Evolutionary conservation across 1,140 invertebrate genomes (phyloP).

Genomic region (Pseudoatta argentina): DNA sequence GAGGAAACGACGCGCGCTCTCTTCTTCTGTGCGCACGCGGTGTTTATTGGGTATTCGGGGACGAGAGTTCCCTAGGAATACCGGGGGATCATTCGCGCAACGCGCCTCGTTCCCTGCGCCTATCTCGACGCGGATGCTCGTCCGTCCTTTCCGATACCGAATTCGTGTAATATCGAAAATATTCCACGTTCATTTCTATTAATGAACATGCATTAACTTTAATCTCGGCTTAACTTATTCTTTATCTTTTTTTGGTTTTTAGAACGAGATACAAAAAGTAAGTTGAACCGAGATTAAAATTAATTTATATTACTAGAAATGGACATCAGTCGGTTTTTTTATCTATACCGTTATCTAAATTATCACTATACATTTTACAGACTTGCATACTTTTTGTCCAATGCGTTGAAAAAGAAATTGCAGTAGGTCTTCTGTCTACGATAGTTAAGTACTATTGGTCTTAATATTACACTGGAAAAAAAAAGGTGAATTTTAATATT

Average conservation of each 20-base stretch:
- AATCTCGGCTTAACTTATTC: too few relatives aligned
- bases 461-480: not conserved
- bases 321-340: not conserved
- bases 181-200: not conserved
- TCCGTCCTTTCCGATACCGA: not conserved
- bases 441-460: not conserved
- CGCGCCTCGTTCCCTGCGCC: not conserved
- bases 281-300: too few relatives aligned
- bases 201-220: too few relatives aligned
- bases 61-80: slow-evolving; percentile 7
- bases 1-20: slow-evolving; percentile 38
- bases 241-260: too few relatives aligned
- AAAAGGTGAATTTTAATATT: too few relatives aligned
- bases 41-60: slow-evolving; percentile 50
- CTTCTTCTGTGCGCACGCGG: not conserved
- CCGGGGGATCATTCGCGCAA: not conserved
- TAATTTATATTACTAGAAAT: too few relatives aligned
- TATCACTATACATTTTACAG: not conserved
- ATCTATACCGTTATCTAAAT: not conserved
- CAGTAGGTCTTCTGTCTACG: not conserved
- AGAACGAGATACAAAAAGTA: too few relatives aligned
- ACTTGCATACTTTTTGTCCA: too few relatives aligned
- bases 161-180: not conserved
- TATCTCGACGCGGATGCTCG: not conserved
- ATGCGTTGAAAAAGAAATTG: too few relatives aligned